These are phyloP conservation scores for Eugnorisma glareosa DNA, from an alignment of 2,888 invertebrate species.

Conservation along the genomic window DNA sequence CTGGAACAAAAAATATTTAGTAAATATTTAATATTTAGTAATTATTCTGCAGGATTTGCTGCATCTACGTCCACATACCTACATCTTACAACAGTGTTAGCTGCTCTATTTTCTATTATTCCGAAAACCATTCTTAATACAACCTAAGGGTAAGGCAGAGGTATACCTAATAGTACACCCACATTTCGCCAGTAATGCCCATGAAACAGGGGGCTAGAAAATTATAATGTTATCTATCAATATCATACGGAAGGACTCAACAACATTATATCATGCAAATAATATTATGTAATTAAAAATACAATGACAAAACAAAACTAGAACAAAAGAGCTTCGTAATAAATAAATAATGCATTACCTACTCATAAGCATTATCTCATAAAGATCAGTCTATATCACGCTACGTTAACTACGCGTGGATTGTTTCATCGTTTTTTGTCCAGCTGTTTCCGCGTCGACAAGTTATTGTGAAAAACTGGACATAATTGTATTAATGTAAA, in stretches of 20 bases:
- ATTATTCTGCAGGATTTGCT: not conserved
- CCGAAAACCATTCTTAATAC: not conserved
- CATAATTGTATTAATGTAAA: conserved; percentile 56
- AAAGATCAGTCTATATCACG: conserved; percentile 63
- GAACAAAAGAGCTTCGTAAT: conserved; percentile 50
- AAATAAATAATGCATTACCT: conserved; percentile 52
- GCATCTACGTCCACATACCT: not conserved
- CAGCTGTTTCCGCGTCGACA: conserved; percentile 63
- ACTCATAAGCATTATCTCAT: conserved; percentile 56
- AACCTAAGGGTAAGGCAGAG: not conserved
- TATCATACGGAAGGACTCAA: conserved; percentile 10
- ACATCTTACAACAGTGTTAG: not conserved
- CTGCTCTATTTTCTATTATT: not conserved
- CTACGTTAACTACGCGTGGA: conserved; percentile 63
- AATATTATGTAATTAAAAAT: conserved; percentile 23
- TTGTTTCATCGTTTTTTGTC: conserved; percentile 67
- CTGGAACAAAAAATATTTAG: conserved; percentile 74
- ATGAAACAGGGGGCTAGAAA: not conserved
- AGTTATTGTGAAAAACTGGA: conserved; percentile 60
- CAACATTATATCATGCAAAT: conserved; percentile 8
- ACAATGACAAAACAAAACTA: conserved; percentile 16
- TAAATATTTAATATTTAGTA: no score
- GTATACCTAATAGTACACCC: not conserved
- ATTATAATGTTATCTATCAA: not conserved
- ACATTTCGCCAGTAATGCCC: not conserved